Evolutionary conservation across 2,888 invertebrate genomes (phyloP), one percentile per base, ranked within the genome.

Genomic region (Leptinotarsa tumamoca): DNA sequence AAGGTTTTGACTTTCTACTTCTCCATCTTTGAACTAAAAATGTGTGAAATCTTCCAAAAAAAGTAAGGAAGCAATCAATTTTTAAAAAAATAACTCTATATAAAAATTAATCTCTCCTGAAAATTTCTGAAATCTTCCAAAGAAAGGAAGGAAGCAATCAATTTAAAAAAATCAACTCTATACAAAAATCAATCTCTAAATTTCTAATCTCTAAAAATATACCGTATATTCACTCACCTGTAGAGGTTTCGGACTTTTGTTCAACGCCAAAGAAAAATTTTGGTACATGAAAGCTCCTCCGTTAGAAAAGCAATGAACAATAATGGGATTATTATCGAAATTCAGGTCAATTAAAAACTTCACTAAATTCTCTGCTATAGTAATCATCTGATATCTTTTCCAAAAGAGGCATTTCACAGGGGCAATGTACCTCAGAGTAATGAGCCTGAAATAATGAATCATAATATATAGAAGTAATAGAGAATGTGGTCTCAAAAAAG

Each of bases 231-330:
- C 14, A 78, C 80, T 77, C 78, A 90, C 91, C 87, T 90, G 90
- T 58, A 92, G 86, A 2, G 90, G 90, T 74, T 89, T 90, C 27
- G 89, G 88, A 56, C 89, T 88, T 76, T 90, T 89, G 79, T 90
- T 89, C 81, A 92, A 89, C 10, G 92, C 92, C 76, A 91, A 84
- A 52, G 92, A 91, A 80, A 94, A 91, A 86, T 93, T 92, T 79
- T 92, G 92, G 86, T 94, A 94, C 14, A 94, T 89, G 84, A 92
- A 92, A 4, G 93, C 92, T 21, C 94, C 95, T n/a, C 94, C 93
- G 85, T 95, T 95, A 78, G 94, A 94, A 86, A 95, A 94, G 74
- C 93, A 90, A 83, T 95, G 95, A 85, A 95, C 92, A 78, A 95
- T 91, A 72, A 94, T 90, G 7, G 94, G 94, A 87, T 94, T 93